These are phyloP conservation scores for Melanotaenia boesemani DNA, from an alignment of 2,797 vertebrate genomes.

Conservation along the genomic window DNA sequence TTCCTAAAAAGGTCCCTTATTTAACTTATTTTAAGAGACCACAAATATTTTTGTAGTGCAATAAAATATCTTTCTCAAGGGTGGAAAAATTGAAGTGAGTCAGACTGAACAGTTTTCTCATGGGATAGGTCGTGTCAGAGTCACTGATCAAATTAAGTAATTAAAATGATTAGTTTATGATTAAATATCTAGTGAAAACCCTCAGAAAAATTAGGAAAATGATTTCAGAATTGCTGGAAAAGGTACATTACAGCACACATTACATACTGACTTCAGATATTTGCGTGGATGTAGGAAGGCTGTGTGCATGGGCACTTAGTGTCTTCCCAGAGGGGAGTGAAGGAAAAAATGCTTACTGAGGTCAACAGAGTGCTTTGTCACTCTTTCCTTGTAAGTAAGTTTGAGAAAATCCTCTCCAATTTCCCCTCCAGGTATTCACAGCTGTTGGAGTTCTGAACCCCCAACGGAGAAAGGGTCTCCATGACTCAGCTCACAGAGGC, in stretches of 20 bases:
- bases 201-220: background rate
- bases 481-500: constrained; percentile 72
- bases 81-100: background rate
- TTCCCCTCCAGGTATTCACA: constrained; percentile 49
- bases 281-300: constrained; percentile 32
- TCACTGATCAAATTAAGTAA: background rate
- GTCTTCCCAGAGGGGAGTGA: constrained; percentile 27
- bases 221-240: constrained; percentile 1
- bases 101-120: background rate
- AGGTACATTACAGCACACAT: constrained; percentile 8
- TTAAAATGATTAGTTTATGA: background rate
- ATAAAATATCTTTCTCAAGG: background rate
- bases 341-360: constrained; percentile 39
- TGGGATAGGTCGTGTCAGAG: background rate
- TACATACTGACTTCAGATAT: constrained; percentile 36
- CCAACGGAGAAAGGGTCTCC: constrained; percentile 40
- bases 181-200: background rate
- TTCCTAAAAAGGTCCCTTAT: background rate
- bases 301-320: constrained; percentile 4
- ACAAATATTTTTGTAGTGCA: background rate
- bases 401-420: constrained; percentile 50
- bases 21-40: background rate
- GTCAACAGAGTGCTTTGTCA: constrained; percentile 58
- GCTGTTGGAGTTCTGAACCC: constrained; percentile 59
- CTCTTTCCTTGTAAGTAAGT: constrained; percentile 52